phyloP scores from a whole-genome alignment of 2,888 invertebrate species.

The Mythimna albipuncta region DNA sequence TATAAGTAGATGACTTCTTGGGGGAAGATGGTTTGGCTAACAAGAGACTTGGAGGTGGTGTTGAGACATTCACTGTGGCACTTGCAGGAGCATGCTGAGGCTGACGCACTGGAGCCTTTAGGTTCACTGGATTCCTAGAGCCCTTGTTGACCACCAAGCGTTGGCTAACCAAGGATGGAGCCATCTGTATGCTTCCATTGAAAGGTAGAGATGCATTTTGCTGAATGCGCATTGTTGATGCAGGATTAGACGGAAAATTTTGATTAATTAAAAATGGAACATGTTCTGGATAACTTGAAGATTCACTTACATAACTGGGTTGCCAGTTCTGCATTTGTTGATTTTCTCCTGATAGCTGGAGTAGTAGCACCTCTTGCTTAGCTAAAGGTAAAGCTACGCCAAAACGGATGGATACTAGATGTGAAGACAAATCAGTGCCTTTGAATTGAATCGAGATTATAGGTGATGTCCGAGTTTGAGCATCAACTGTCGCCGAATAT shows the following conservation, averaged over 20 bases:
- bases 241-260: constrained; percentile 85
- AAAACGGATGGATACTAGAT: constrained; percentile 84
- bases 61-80: constrained; percentile 48
- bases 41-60: constrained; percentile 61
- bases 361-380: constrained; percentile 85
- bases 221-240: constrained; percentile 84
- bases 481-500: constrained; percentile 80
- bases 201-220: constrained; percentile 80
- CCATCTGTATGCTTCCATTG: constrained; percentile 76
- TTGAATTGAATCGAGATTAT: constrained; percentile 87
- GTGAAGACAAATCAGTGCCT: constrained; percentile 86
- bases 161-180: constrained; percentile 79
- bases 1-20: constrained; percentile 89
- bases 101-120: constrained; percentile 80
- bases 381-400: constrained; percentile 84
- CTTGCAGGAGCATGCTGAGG: constrained; percentile 73
- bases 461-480: constrained; percentile 80
- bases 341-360: constrained; percentile 73
- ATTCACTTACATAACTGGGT: constrained; percentile 73
- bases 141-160: constrained; percentile 80
- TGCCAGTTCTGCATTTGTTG: constrained; percentile 78
- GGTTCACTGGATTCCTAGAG: constrained; percentile 79
- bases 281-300: constrained; percentile 80
- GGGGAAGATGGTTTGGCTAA: constrained; percentile 75
- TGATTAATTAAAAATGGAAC: constrained; percentile 85